Conservation (phyloP, 2,113 vertebrate species). For the Aspidoscelis tigris region DNA sequence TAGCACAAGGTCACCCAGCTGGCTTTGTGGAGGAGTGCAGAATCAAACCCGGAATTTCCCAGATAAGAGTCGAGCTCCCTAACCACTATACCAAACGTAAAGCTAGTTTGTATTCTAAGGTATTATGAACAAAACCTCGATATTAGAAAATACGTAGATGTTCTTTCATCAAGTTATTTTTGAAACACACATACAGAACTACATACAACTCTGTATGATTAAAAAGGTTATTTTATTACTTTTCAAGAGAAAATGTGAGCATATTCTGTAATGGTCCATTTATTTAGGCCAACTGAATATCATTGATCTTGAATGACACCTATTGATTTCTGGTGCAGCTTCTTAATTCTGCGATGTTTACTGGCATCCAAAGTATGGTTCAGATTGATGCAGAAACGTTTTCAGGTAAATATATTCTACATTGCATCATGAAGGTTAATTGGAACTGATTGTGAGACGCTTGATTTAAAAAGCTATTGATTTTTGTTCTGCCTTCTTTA, state of each 20-base stretch:
- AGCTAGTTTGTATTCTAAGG: too few relatives aligned
- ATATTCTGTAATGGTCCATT: neutral
- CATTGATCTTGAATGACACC: slow-evolving; percentile 39
- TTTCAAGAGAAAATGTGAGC: slow-evolving; percentile 7
- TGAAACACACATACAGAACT: too few relatives aligned
- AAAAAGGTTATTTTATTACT: slow-evolving; percentile 11
- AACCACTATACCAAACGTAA: too few relatives aligned
- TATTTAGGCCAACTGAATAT: slow-evolving; percentile 13
- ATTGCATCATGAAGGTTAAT: slow-evolving; percentile 41
- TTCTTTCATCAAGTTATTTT: too few relatives aligned
- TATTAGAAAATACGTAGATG: too few relatives aligned
- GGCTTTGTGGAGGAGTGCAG: too few relatives aligned
- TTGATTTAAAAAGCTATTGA: slow-evolving; percentile 44
- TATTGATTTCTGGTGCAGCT: slow-evolving; percentile 53
- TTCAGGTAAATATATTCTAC: slow-evolving; percentile 36
- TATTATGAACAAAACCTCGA: too few relatives aligned
- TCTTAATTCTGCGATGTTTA: slow-evolving; percentile 24
- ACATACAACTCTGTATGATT: too few relatives aligned
- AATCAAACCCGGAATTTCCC: too few relatives aligned
- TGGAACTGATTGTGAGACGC: slow-evolving; percentile 56
- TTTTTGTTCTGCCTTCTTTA: slow-evolving; percentile 13
- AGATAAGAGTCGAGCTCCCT: too few relatives aligned
- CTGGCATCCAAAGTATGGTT: slow-evolving; percentile 29
- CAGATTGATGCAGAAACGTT: slow-evolving; percentile 35
- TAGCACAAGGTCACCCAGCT: too few relatives aligned